phyloP scores from a whole-genome alignment of 2,113 vertebrate genomes.

The Strix uralensis region DNA sequence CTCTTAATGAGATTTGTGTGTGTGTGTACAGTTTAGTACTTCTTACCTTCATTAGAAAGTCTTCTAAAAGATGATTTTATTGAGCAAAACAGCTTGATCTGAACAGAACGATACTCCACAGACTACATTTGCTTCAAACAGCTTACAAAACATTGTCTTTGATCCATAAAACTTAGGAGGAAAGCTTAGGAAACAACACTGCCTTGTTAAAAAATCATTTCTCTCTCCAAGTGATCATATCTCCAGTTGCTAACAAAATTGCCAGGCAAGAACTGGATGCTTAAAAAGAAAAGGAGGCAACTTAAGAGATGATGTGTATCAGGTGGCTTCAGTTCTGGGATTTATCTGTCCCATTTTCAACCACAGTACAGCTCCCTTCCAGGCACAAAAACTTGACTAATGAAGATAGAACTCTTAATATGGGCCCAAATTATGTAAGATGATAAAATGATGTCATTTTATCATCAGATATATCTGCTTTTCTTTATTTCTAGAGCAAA shows the following conservation, averaged over 20 bases:
- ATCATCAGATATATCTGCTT: neutral
- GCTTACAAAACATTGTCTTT: neutral
- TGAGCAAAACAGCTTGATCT: neutral
- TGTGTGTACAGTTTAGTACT: neutral
- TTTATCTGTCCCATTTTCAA: neutral
- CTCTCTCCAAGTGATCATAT: neutral
- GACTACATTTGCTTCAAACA: neutral
- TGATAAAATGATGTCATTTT: neutral
- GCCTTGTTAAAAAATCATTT: neutral
- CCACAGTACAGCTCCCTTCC: neutral
- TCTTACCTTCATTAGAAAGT: neutral
- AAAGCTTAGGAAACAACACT: neutral
- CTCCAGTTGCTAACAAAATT: neutral
- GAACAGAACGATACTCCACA: neutral
- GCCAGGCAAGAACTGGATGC: neutral
- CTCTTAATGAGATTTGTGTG: neutral
- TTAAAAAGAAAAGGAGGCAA: neutral
- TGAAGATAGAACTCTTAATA: neutral
- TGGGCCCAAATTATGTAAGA: neutral
- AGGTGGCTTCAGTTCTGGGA: neutral
- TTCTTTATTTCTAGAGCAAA: neutral
- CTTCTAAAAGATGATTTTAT: neutral
- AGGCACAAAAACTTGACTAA: neutral
- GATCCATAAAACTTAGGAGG: neutral
- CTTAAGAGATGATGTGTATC: neutral